Conservation (phyloP, 2,888 invertebrate species). For the Morpho helenor region DNA sequence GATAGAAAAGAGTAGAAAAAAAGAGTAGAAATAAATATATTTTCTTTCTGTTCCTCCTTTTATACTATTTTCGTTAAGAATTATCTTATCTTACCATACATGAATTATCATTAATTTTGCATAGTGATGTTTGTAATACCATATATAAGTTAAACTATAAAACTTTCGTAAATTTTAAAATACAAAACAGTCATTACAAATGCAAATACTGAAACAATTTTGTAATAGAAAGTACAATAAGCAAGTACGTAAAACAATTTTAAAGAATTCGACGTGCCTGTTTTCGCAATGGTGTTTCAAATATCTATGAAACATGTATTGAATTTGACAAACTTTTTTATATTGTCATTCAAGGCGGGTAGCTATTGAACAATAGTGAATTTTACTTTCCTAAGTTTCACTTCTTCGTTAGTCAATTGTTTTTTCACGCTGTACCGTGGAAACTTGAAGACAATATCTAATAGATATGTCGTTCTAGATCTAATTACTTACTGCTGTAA, state of each 20-base stretch:
- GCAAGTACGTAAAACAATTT: conserved; percentile 30
- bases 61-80: too few relatives aligned
- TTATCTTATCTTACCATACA: too few relatives aligned
- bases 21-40: too few relatives aligned
- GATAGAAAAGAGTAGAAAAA: too few relatives aligned
- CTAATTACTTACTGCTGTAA: too few relatives aligned
- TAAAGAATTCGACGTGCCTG: conserved; percentile 20
- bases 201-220: not conserved
- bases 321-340: conserved; percentile 25
- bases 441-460: not conserved
- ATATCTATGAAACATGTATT: conserved; percentile 18
- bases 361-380: conserved; percentile 23
- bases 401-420: conserved; percentile 19
- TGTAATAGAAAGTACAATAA: conserved; percentile 22
- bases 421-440: conserved; percentile 13
- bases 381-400: conserved; percentile 27
- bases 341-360: conserved; percentile 18
- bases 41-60: too few relatives aligned
- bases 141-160: not conserved
- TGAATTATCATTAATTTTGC: conserved; percentile 6
- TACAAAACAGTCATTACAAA: too few relatives aligned
- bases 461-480: not conserved
- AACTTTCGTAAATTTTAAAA: too few relatives aligned
- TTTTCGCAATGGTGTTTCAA: conserved; percentile 18
- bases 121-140: not conserved